Conservation (phyloP, 2,113 vertebrate species). For the Prunella himalayana region DNA sequence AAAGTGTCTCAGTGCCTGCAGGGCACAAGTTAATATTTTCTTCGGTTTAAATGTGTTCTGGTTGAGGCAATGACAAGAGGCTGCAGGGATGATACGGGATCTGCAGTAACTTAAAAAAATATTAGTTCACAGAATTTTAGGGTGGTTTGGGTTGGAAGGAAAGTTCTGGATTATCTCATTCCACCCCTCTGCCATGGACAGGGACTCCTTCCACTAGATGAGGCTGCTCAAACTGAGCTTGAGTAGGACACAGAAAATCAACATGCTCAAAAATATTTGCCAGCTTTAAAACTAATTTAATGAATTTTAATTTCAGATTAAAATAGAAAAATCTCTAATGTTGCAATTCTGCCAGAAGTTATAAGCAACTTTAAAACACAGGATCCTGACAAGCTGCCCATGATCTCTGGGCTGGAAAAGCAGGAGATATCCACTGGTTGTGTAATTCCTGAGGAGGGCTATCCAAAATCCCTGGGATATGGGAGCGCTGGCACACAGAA, state of each 20-base stretch:
- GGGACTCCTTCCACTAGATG: background rate
- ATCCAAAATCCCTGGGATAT: background rate
- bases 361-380: background rate
- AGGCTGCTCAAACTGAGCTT: background rate
- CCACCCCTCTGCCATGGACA: background rate
- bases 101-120: background rate
- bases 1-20: background rate
- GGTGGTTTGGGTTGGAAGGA: background rate
- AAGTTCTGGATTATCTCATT: background rate
- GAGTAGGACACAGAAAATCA: background rate
- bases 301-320: background rate
- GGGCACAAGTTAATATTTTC: background rate
- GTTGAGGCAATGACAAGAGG: background rate
- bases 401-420: background rate
- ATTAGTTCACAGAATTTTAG: background rate
- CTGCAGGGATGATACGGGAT: background rate
- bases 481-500: background rate
- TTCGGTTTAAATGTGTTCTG: background rate
- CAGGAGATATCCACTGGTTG: fast-evolving
- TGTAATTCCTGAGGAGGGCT: background rate
- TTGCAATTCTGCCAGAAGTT: background rate
- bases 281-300: background rate
- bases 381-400: background rate
- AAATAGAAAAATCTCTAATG: background rate
- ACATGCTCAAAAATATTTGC: background rate